These are phyloP conservation scores for Hemichromis elongatus DNA, from an alignment of 2,113 vertebrate species.

Conservation along the genomic window DNA sequence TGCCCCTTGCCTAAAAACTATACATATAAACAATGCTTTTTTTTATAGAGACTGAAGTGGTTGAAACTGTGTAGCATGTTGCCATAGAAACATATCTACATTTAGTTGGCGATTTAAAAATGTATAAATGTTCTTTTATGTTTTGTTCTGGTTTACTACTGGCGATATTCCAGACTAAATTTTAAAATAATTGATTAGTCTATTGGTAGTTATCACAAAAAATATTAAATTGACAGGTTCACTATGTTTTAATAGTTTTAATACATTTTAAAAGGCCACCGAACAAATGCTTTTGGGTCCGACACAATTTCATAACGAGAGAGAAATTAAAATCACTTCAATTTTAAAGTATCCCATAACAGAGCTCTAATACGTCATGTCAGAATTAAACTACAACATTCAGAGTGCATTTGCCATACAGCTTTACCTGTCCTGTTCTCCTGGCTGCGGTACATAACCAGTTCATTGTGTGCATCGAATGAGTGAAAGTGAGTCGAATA, in stretches of 20 bases:
- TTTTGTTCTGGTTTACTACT: background rate
- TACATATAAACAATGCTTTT: background rate
- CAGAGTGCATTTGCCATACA: background rate
- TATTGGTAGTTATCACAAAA: accelerated
- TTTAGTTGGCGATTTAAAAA: background rate
- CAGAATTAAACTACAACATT: background rate
- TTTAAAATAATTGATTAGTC: background rate
- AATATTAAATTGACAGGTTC: background rate
- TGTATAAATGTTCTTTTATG: accelerated
- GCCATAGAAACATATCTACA: background rate
- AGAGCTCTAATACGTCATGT: background rate
- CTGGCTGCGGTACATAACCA: background rate
- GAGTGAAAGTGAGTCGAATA: background rate
- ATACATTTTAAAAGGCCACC: background rate
- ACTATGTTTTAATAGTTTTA: background rate
- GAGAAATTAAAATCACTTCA: background rate
- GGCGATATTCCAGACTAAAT: background rate
- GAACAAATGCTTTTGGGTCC: background rate
- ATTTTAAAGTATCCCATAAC: accelerated
- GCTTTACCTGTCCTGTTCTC: background rate
- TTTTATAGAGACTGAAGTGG: no score
- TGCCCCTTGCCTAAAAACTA: background rate
- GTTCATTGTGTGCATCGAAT: background rate
- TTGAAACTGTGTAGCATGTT: background rate
- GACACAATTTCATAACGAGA: background rate